A percentile compares a stretch with the other conserved stretches of the same genome.
Evolutionary conservation across 2,888 invertebrate genomes (phyloP).

Genomic region (Nipponacmea schrenckii): DNA sequence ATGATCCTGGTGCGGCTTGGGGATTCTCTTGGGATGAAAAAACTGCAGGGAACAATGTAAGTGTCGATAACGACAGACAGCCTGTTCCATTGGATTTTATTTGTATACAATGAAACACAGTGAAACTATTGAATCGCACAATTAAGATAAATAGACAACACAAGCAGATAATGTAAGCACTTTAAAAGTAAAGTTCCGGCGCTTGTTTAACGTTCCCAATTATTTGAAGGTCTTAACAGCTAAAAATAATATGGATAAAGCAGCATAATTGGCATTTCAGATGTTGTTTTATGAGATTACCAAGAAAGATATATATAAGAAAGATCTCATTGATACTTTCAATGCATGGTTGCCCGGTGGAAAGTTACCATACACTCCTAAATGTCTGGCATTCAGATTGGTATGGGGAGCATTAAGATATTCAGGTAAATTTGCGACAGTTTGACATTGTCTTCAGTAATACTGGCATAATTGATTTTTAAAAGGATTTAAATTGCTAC

Average conservation of each 20-base stretch:
- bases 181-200: no score
- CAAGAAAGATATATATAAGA: neutral
- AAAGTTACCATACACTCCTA: neutral
- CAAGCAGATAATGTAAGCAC: no score
- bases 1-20: constrained; percentile 42
- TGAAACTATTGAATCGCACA: no score
- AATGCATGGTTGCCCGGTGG: neutral
- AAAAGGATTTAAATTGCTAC: no score
- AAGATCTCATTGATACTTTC: neutral
- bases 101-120: no score
- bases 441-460: no score
- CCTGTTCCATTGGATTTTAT: no score
- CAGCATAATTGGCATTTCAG: neutral
- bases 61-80: neutral
- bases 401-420: constrained; percentile 1
- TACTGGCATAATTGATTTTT: no score
- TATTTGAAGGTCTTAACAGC: no score
- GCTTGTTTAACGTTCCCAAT: no score
- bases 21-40: constrained; percentile 60
- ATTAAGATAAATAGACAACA: no score
- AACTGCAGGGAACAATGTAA: constrained; percentile 40
- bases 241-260: no score
- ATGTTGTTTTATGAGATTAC: neutral
- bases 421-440: neutral
- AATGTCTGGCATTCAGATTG: neutral